Percentiles rank a stretch among this genome's conserved stretches.
Conservation (phyloP, 2,113 vertebrate genomes). For the Vulpes vulpes region DNA sequence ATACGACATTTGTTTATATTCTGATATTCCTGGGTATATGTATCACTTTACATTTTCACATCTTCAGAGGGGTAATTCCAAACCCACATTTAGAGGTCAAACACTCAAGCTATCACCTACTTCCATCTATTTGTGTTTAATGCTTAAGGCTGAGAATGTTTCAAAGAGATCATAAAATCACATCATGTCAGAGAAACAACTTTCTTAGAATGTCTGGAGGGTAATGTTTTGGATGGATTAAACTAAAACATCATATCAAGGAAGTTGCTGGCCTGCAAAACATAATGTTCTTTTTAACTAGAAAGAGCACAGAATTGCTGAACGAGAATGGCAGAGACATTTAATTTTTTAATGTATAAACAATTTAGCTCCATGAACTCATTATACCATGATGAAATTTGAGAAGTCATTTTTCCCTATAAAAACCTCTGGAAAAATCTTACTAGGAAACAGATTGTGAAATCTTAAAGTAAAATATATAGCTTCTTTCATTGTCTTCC, state of each 20-base stretch:
- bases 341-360: conserved; percentile 74
- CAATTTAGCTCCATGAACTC: conserved; percentile 65
- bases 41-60: neutral
- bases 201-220: conserved; percentile 74
- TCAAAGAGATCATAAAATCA: conserved; percentile 71
- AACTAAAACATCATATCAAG: conserved; percentile 70
- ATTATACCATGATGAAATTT: conserved; percentile 68
- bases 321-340: conserved; percentile 26
- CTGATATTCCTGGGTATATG: neutral
- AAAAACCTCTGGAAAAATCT: conserved; percentile 25
- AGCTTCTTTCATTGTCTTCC: conserved; percentile 42
- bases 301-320: conserved; percentile 44
- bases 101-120: conserved; percentile 8
- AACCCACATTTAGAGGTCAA: conserved; percentile 49
- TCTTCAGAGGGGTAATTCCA: neutral
- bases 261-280: conserved; percentile 64
- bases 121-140: conserved; percentile 58
- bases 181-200: conserved; percentile 65
- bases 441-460: conserved; percentile 46
- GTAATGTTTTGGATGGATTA: conserved; percentile 70
- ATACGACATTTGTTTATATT: neutral
- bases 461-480: conserved; percentile 60
- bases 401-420: conserved; percentile 57
- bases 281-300: conserved; percentile 73
- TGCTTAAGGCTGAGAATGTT: conserved; percentile 65